Base-by-base conservation (phyloP, 2,888 invertebrate genomes). In the Drosophila mettleri region DNA sequence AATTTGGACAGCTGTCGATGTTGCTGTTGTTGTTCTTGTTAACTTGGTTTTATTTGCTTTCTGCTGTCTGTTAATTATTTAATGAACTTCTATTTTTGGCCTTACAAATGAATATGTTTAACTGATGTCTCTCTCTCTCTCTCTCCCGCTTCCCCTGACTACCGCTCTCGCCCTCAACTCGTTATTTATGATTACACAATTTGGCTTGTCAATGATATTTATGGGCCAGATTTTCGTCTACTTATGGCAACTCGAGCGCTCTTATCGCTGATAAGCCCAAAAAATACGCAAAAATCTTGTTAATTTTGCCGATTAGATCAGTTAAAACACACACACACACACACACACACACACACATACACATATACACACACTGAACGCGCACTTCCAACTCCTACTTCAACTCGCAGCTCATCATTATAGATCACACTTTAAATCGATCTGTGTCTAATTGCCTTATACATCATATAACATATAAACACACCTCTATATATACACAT, bases 71-170 rank as follows among this genome's bases (percentile, higher is more conserved):
- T 78, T 63, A 78, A 75, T 74, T 72, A 69, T 72, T 69, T 69
- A 79, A 76, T 79, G 43, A 78, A 76, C 79, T 76, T 66, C 79
- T 79, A 73, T 76, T 67, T 76, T 76, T 79, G 78, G 76, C 54
- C 60, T 73, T 73, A 71, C 65, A 78, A 78, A 71, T 58, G 60
- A 63, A 78, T 69, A 55, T 66, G 74, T 62, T 70, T 66, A 53
- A 46, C 52, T 59, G 20, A 29, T 16, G 36, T 65, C 45, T 38
- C 45, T 24, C 5, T 4, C 16, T n/a, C 24, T 16, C 27, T 10
- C 43, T 3, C 8, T 33, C 14, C 4, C 33, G 3, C 8, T 2
- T 4, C 2, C 22, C 4, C 22, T 46, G 10, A 8, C 29, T 12
- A n/a, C n/a, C 12, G 1, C 14, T 14, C 12, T 1, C 46, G 1